Evolutionary conservation across 2,888 invertebrate species (phyloP).

Genomic region (Lasioglossum vierecki): DNA sequence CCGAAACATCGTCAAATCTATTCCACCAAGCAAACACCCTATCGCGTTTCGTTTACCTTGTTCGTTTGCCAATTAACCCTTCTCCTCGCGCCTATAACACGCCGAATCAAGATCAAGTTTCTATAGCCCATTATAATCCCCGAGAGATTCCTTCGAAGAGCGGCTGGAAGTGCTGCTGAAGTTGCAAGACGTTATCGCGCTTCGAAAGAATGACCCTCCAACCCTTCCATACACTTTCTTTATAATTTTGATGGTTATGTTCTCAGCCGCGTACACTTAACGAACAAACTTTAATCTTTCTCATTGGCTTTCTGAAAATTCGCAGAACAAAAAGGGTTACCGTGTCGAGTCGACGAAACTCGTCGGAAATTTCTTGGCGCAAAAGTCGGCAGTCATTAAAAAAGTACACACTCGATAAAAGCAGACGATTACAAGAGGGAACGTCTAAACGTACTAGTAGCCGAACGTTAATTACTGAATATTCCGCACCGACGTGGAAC

Average conservation of each 20-base stretch:
- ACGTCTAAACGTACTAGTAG: neutral
- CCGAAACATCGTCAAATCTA: neutral
- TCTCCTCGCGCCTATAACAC: neutral
- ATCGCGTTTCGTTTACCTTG: constrained; percentile 11
- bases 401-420: neutral
- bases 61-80: constrained; percentile 7
- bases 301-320: neutral
- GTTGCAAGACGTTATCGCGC: neutral
- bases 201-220: neutral
- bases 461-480: neutral
- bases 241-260: neutral
- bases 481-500: neutral
- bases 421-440: neutral
- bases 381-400: neutral
- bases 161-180: neutral
- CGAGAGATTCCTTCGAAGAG: neutral
- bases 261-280: neutral
- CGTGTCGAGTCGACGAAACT: too few relatives aligned
- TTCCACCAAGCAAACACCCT: neutral
- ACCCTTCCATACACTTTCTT: neutral
- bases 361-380: neutral
- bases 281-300: neutral
- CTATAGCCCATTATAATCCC: constrained; percentile 7
- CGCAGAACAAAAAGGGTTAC: neutral
- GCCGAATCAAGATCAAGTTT: neutral